phyloP scores from a whole-genome alignment of 2,797 vertebrate species.

The Lindbergichthys nudifrons region DNA sequence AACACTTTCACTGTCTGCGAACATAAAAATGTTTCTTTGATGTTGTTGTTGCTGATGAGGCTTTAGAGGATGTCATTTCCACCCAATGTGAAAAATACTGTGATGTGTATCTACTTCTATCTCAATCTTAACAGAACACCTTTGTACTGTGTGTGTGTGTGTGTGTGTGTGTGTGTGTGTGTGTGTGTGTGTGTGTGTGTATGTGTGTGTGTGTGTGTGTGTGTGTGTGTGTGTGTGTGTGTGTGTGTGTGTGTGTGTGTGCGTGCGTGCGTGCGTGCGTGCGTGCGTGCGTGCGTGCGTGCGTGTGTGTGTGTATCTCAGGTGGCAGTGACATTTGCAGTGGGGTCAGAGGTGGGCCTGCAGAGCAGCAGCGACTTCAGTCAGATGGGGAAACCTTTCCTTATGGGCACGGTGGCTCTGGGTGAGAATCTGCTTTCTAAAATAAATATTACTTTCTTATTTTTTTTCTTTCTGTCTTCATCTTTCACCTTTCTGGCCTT shows the following conservation, averaged over 20 bases:
- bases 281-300: slow-evolving; percentile 45
- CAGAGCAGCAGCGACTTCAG: slow-evolving; percentile 83
- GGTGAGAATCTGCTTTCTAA: slow-evolving; percentile 67
- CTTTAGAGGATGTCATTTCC: neutral
- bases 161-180: too few relatives aligned
- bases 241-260: neutral
- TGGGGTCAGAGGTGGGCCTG: slow-evolving; percentile 83
- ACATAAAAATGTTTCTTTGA: neutral
- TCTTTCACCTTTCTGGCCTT: slow-evolving; percentile 14
- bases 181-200: neutral
- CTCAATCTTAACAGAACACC: too few relatives aligned
- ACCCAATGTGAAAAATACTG: too few relatives aligned
- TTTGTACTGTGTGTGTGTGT: too few relatives aligned
- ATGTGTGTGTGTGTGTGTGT: slow-evolving; percentile 33
- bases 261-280: slow-evolving; percentile 29
- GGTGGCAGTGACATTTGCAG: slow-evolving; percentile 84
- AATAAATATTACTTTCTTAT: neutral
- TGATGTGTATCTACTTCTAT: too few relatives aligned
- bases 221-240: slow-evolving; percentile 10
- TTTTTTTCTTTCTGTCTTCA: slow-evolving; percentile 15
- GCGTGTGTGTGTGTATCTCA: slow-evolving; percentile 64
- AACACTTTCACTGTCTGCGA: neutral
- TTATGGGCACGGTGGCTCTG: slow-evolving; percentile 83
- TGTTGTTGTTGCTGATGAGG: neutral
- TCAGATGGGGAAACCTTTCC: slow-evolving; percentile 83